phyloP scores from a whole-genome alignment of 2,113 vertebrate genomes.

The Aramus guarauna region DNA sequence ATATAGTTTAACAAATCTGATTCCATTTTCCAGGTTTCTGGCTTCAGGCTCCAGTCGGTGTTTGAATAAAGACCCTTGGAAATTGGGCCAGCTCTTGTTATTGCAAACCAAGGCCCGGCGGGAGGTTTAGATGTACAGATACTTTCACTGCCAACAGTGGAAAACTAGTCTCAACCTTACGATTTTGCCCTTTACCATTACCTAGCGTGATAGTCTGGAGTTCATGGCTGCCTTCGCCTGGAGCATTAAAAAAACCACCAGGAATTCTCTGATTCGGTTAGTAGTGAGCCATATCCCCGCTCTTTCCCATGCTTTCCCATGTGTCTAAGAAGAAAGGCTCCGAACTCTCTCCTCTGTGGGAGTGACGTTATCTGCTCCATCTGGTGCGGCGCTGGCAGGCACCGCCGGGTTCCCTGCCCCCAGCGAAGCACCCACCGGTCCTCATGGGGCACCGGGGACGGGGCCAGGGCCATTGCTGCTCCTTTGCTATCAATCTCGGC shows the following conservation, averaged over 20 bases:
- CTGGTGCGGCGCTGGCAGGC: neutral
- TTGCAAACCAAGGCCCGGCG: neutral
- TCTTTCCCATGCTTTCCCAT: neutral
- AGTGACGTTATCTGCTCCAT: conserved; percentile 6
- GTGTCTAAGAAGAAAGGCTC: neutral
- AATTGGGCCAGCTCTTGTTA: neutral
- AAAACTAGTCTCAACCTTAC: neutral
- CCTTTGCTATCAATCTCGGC: neutral
- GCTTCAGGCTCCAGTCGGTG: neutral
- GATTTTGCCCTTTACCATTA: neutral
- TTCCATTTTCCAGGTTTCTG: neutral
- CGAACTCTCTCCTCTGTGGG: neutral
- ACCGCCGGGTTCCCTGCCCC: rapidly evolving
- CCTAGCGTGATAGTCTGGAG: neutral
- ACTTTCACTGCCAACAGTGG: neutral
- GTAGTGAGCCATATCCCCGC: neutral
- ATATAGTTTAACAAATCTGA: neutral
- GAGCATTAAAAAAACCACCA: neutral
- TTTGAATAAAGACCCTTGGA: neutral
- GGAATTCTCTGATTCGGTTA: neutral
- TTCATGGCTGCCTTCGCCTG: neutral
- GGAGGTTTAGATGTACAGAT: neutral
- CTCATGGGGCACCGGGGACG: neutral
- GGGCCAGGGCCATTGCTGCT: neutral
- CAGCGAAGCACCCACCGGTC: neutral